Evolutionary conservation across 2,888 invertebrate species (phyloP), one percentile per base, ranked within the genome.

Genomic region (Lamproptera curius): DNA sequence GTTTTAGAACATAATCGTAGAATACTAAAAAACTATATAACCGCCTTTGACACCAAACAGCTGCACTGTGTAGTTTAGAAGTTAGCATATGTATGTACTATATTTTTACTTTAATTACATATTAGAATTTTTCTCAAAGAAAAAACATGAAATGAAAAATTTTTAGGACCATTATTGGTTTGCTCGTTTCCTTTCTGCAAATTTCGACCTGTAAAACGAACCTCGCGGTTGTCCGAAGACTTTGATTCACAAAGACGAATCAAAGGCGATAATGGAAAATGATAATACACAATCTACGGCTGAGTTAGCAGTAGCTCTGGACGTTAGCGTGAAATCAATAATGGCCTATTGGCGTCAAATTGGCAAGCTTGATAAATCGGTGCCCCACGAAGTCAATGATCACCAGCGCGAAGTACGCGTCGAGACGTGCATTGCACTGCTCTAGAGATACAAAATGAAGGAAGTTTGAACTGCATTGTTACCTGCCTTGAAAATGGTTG

Each of bases 401-500:
- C 42, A 39, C 39, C 38, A 49, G 39, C 39, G 38, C 31, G 26
- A 49, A 15, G 39, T 39, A 43, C 43, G 42, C 26, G 39, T 39
- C 49, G 39, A 43, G 39, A 35, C 39, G 9, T 39, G 49, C 42
- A 31, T 42, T 33, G 43, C 42, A 33, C 40, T 43, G 33, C 42
- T 42, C 36, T 38, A 42, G 33, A 38, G 48, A 16, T 42, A 38
- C 38, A 48, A 42, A 48, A 42, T 38, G 33, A 46, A 41, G 36
- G 48, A 39, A 43, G 42, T 39, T 28, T 28, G 28, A 6, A 28
- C 28, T 9, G 28, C 2, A 28, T 28, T 9, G n/a, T 28, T 9
- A 28, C 28, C 10, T 28, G n/a, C 28, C 10, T 10, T 9, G 43
- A 44, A 37, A 49, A 44, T 46, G 46, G 16, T 42, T 46, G 13